phyloP scores from a whole-genome alignment of 2,113 vertebrate genomes.

The Cygnus buccinator region DNA sequence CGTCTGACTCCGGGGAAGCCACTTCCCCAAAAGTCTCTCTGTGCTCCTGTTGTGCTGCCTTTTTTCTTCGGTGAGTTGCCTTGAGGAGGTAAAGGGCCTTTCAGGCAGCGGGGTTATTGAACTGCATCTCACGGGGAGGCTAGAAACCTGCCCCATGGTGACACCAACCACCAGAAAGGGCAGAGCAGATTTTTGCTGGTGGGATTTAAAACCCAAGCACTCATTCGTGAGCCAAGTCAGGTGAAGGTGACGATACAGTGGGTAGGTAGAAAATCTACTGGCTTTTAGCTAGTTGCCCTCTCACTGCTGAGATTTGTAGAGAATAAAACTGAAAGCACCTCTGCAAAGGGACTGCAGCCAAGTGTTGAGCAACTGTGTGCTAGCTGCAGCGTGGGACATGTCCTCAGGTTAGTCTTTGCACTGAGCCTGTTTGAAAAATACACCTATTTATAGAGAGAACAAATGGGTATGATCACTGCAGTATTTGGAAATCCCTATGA shows the following conservation, averaged over 20 bases:
- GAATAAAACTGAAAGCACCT: background rate
- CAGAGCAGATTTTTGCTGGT: background rate
- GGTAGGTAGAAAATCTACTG: background rate
- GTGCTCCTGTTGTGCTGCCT: fast-evolving
- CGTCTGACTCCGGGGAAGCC: background rate
- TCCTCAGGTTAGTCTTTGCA: background rate
- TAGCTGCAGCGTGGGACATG: background rate
- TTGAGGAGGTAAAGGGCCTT: background rate
- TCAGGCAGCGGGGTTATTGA: background rate
- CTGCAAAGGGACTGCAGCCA: background rate
- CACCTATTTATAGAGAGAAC: background rate
- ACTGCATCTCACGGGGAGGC: background rate
- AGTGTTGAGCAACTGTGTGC: background rate
- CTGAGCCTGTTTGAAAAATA: background rate
- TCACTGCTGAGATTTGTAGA: background rate
- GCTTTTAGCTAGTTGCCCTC: background rate
- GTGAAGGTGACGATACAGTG: background rate
- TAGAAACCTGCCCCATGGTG: background rate
- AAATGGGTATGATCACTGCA: background rate
- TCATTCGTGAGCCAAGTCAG: background rate
- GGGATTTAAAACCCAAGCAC: background rate
- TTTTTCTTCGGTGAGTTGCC: background rate
- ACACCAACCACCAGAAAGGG: background rate
- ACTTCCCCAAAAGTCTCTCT: background rate
- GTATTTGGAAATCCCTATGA: background rate